phyloP scores from a whole-genome alignment of 2,797 vertebrate genomes.

The Synanceia verrucosa region DNA sequence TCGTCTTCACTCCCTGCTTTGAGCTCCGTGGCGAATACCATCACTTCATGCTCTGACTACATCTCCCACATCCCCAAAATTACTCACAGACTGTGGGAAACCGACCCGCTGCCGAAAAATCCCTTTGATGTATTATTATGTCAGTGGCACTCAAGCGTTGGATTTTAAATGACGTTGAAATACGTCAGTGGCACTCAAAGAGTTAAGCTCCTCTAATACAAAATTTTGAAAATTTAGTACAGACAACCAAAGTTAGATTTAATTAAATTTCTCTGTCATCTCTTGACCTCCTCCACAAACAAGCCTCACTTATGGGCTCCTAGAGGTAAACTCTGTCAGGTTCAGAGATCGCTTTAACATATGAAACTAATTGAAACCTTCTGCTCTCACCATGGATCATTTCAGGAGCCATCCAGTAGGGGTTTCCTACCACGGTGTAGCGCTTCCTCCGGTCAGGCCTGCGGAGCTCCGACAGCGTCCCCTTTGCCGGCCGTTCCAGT shows the following conservation, averaged over 20 bases:
- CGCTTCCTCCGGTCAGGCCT: constrained; percentile 91
- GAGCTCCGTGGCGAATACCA: too few species aligned
- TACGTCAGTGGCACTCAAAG: too few species aligned
- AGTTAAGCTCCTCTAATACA: not conserved
- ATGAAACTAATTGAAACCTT: too few species aligned
- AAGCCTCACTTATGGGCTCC: not conserved
- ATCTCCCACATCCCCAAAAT: too few species aligned
- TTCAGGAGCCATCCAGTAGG: constrained; percentile 99
- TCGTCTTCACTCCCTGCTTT: too few species aligned
- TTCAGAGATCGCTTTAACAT: not conserved
- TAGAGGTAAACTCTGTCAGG: not conserved
- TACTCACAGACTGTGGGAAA: too few species aligned
- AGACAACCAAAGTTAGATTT: not conserved
- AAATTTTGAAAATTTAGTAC: not conserved
- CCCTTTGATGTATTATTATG: too few species aligned
- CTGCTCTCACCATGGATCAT: constrained; percentile 92
- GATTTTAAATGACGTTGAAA: too few species aligned
- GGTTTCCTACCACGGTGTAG: constrained; percentile 97
- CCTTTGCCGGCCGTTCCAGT: constrained; percentile 64
- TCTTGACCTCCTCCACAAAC: too few species aligned
- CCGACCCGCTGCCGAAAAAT: too few species aligned
- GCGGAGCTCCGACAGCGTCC: constrained; percentile 83
- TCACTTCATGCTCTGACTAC: too few species aligned
- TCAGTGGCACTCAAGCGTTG: too few species aligned
- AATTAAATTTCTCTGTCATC: not conserved